Evolutionary conservation across 2,888 invertebrate genomes (phyloP).

Genomic region (Cyclophora albipunctata): DNA sequence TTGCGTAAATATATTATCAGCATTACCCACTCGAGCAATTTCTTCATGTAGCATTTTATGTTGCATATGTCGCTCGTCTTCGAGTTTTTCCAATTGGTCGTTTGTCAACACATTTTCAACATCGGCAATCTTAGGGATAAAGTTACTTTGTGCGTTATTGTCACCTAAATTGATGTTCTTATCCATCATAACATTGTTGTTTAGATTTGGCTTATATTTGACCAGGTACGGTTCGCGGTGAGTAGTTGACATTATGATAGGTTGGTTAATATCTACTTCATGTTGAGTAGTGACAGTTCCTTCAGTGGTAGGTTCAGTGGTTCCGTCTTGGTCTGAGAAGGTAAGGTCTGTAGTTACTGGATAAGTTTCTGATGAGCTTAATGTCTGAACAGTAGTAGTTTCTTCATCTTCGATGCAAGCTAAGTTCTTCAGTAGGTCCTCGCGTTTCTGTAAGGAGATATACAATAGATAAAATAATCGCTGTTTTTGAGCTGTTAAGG

Average conservation of each 20-base stretch:
- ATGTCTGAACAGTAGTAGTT: constrained; percentile 34
- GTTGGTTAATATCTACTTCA: constrained; percentile 37
- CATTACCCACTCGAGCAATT: constrained; percentile 56
- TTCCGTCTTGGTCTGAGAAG: constrained; percentile 42
- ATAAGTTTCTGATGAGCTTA: constrained; percentile 33
- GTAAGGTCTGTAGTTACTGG: constrained; percentile 33
- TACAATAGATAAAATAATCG: constrained; percentile 1
- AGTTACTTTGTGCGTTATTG: constrained; percentile 56
- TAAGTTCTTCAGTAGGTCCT: constrained; percentile 75
- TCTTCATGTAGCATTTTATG: constrained; percentile 64
- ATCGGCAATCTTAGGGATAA: constrained; percentile 43
- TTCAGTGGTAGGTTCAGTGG: constrained; percentile 40
- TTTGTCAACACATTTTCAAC: constrained; percentile 38
- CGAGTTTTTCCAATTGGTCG: constrained; percentile 47
- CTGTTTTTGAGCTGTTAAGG: too few species aligned
- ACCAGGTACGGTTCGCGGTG: constrained; percentile 12
- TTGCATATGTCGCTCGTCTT: constrained; percentile 56
- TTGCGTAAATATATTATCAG: constrained; percentile 66
- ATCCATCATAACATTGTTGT: constrained; percentile 25
- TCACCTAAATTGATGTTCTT: constrained; percentile 41
- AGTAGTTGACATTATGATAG: constrained; percentile 27
- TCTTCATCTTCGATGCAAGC: constrained; percentile 74
- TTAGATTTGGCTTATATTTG: background rate
- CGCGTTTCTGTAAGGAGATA: constrained; percentile 69
- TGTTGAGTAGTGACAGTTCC: constrained; percentile 43